These are phyloP conservation scores for Lithobates sylvaticus DNA, from an alignment of 2,797 vertebrate genomes.

Conservation along the genomic window DNA sequence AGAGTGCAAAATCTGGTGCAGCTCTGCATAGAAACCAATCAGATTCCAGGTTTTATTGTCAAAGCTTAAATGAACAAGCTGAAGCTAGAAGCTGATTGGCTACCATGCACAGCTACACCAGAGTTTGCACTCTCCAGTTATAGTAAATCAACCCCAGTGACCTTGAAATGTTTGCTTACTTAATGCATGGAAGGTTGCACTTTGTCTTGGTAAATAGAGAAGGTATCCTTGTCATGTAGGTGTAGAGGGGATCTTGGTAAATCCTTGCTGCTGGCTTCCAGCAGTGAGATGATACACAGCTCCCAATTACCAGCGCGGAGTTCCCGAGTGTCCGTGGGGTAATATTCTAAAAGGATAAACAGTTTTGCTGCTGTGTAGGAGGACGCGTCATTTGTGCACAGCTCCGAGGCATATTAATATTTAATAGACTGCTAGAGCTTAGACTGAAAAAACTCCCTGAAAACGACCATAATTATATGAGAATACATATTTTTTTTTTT, in stretches of 20 bases:
- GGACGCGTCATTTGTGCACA: constrained; percentile 60
- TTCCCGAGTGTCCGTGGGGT: constrained; percentile 16
- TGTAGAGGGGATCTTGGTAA: constrained; percentile 12
- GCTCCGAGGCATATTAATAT: constrained; percentile 63
- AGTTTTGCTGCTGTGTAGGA: constrained; percentile 64
- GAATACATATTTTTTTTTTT: neutral
- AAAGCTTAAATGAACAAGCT: too few species aligned
- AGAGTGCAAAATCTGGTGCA: too few species aligned
- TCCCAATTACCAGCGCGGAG: constrained; percentile 19
- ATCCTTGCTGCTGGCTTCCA: neutral
- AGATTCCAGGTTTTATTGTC: too few species aligned
- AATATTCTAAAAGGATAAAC: constrained; percentile 55
- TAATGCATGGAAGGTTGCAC: too few species aligned
- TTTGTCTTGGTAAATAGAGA: neutral
- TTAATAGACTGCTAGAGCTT: constrained; percentile 63
- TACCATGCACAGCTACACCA: too few species aligned
- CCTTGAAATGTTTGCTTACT: too few species aligned
- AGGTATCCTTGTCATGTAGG: constrained; percentile 12
- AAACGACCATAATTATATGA: neutral
- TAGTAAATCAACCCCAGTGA: too few species aligned
- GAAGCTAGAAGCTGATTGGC: too few species aligned
- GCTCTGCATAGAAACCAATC: too few species aligned
- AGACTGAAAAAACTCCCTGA: constrained; percentile 32
- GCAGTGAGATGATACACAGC: constrained; percentile 1
- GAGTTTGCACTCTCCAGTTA: too few species aligned